Conservation (phyloP, 2,888 invertebrate species). For the Atrina japonica region DNA sequence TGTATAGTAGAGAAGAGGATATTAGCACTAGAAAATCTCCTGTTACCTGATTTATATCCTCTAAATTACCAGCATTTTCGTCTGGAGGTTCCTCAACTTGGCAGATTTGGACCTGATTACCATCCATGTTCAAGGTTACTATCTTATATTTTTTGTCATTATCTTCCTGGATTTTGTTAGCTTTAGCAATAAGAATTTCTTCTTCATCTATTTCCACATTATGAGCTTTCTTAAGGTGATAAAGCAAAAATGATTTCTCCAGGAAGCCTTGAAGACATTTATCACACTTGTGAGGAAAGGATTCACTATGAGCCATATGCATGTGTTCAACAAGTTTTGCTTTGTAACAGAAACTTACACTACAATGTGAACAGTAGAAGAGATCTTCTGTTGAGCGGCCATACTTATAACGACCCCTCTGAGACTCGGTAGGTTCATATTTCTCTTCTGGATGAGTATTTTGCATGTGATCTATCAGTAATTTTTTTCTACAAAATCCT, state of each 20-base stretch:
- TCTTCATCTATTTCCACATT: slow-evolving; percentile 33
- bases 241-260: slow-evolving; percentile 54
- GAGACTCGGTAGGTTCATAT: slow-evolving; percentile 15
- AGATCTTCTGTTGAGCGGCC: slow-evolving; percentile 57
- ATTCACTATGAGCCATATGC: slow-evolving; percentile 60
- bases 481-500: slow-evolving; percentile 52
- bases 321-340: slow-evolving; percentile 68
- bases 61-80: neutral
- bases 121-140: slow-evolving; percentile 26
- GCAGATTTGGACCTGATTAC: slow-evolving; percentile 16
- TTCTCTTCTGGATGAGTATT: slow-evolving; percentile 51
- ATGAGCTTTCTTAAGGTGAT: slow-evolving; percentile 63
- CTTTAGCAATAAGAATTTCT: slow-evolving; percentile 10
- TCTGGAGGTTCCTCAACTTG: neutral
- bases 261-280: slow-evolving; percentile 68
- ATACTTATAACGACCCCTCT: slow-evolving; percentile 57
- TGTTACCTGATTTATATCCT: neutral
- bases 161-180: slow-evolving; percentile 5
- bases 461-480: slow-evolving; percentile 65
- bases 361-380: slow-evolving; percentile 65
- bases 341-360: slow-evolving; percentile 63
- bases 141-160: slow-evolving; percentile 14
- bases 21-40: too few species aligned
- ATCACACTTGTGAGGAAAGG: slow-evolving; percentile 64
- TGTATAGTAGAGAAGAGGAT: too few species aligned